phyloP scores from a whole-genome alignment of 2,797 vertebrate genomes.

The Muscicapa comitata region DNA sequence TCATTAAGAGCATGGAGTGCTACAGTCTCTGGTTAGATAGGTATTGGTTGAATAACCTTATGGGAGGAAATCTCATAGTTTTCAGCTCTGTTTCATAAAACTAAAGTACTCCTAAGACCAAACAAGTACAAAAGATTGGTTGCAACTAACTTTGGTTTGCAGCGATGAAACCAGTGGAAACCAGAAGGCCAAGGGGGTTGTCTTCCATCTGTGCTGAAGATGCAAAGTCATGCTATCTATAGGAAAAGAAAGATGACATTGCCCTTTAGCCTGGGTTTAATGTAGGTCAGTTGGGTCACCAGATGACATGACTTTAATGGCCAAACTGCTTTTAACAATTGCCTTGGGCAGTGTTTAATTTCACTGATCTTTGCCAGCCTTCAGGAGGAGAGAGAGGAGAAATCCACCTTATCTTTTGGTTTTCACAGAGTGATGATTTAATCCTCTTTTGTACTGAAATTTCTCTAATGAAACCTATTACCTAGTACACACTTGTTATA shows the following conservation, averaged over 20 bases:
- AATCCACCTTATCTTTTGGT: constrained; percentile 17
- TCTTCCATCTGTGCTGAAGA: constrained; percentile 44
- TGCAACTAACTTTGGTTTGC: not conserved
- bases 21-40: not conserved
- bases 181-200: not conserved
- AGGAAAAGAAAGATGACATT: constrained; percentile 53
- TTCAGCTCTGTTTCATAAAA: not conserved
- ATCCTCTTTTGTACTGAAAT: not conserved
- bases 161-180: not conserved
- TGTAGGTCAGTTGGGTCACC: constrained; percentile 63
- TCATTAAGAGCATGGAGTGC: not conserved
- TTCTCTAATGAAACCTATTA: not conserved
- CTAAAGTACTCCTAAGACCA: not conserved
- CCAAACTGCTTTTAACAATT: constrained; percentile 59
- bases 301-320: constrained; percentile 65
- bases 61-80: not conserved
- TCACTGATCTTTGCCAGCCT: constrained; percentile 52
- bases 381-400: constrained; percentile 1
- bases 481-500: not conserved
- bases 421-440: not conserved
- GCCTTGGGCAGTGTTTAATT: constrained; percentile 55
- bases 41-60: not conserved
- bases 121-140: not conserved
- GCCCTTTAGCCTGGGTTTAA: constrained; percentile 61
- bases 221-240: constrained; percentile 31